phyloP scores from a whole-genome alignment of 2,113 vertebrate genomes.

The Pterocles orientalis region DNA sequence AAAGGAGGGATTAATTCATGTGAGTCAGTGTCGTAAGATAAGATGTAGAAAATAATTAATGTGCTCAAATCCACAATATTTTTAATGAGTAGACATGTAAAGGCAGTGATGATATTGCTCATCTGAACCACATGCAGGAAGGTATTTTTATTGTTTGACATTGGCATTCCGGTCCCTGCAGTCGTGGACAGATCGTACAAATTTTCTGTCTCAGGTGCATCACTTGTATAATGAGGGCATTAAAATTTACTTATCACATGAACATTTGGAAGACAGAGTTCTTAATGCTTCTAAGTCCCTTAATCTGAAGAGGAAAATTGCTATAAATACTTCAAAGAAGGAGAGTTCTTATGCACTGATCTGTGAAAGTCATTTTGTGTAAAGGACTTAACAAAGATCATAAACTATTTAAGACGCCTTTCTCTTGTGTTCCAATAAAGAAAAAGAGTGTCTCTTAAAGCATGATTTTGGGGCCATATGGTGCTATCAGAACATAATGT shows the following conservation, averaged over 20 bases:
- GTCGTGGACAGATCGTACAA: not conserved
- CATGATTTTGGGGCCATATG: not conserved
- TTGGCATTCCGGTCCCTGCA: not conserved
- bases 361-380: not conserved
- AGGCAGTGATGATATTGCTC: not conserved
- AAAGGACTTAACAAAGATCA: not conserved
- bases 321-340: not conserved
- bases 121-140: not conserved
- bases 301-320: not conserved
- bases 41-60: not conserved
- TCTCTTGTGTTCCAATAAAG: not conserved
- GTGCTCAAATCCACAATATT: not conserved
- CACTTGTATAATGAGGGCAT: not conserved
- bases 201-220: not conserved
- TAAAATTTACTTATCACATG: not conserved
- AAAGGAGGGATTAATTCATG: slow-evolving; percentile 19
- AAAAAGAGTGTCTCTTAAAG: not conserved
- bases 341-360: not conserved
- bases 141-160: not conserved
- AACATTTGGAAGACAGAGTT: not conserved
- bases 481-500: not conserved
- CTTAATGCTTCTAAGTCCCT: not conserved
- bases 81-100: not conserved
- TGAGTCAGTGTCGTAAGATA: not conserved
- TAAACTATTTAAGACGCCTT: not conserved